Base-by-base conservation (phyloP, 2,888 invertebrate species). In the Platycnemis pennipes region DNA sequence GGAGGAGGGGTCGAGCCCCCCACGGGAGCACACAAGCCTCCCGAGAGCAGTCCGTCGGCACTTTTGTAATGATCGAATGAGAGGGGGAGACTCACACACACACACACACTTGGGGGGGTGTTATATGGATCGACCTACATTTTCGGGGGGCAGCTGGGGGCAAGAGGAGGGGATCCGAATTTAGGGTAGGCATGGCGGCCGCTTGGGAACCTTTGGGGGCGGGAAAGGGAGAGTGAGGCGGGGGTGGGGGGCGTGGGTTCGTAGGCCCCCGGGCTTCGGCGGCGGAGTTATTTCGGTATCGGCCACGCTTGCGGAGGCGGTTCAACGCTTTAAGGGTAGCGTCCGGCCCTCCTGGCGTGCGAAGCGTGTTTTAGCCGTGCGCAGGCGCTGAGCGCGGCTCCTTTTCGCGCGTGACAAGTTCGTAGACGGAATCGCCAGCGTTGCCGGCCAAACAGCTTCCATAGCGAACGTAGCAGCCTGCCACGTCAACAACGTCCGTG, bases 81-180 rank as follows among this genome's bases (percentile, higher is more conserved):
- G 63, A 26, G 63, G 22, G n/a, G 63, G 63, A 63, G 63, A n/a
- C 56, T 19, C n/a, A n/a, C n/a, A n/a, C n/a, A n/a, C 63, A 63
- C 3, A 26, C 63, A 22, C 53, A 53, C 7, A n/a, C 26, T 31
- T 2, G 91, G 49, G 44, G 56, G 63, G 91, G 45, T 56, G 49
- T 42, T 44, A 63, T 69, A 91, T 91, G 91, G 91, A 91, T 91
- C 91, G 91, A 91, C 91, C 91, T 91, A 91, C 63, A 91, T 91
- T 69, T 89, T n/a, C 91, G 44, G 49, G 77, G 63, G 44, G 63
- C 88, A 3, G 19, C 13, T 16, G 49, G 49, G 49, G 49, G 49
- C n/a, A n/a, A 49, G 63, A 22, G 63, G 63, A 16, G 0, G 63
- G 63, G 53, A 63, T 44, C 63, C 63, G 91, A 91, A 91, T 91